A percentile compares a stretch with the other conserved stretches of the same genome.
Evolutionary conservation across 1,140 invertebrate species (phyloP).

Genomic region (Brachionus sp.): DNA sequence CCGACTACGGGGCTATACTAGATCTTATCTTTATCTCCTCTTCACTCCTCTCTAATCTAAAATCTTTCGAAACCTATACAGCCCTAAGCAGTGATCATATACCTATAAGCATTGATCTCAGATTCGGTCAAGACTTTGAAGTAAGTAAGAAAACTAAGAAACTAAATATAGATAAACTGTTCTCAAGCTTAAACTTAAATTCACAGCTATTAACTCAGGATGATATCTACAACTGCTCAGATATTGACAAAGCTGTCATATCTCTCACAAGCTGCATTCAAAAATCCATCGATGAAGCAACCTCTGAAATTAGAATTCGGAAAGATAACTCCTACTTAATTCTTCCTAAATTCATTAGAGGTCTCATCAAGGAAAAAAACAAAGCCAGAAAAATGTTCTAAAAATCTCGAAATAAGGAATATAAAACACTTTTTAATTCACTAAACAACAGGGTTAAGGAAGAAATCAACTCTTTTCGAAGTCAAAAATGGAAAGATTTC

Average conservation of each 20-base stretch:
- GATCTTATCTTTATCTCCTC: neutral
- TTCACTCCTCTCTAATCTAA: neutral
- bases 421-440: neutral
- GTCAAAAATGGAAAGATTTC: no score
- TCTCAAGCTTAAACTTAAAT: neutral
- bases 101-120: neutral
- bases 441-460: no score
- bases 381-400: neutral
- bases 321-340: no score
- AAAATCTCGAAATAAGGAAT: neutral
- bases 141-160: neutral
- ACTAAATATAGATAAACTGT: neutral
- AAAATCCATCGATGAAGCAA: neutral
- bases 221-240: neutral
- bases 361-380: no score
- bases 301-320: neutral
- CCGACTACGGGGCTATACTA: neutral
- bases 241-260: neutral
- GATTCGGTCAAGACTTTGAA: neutral
- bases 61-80: neutral
- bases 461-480: neutral
- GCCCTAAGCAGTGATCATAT: neutral
- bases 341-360: no score
- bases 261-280: neutral
- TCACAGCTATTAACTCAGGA: neutral